These are phyloP conservation scores for Mormyrops boulengeri DNA, from an alignment of 2,797 vertebrate species.

Conservation along the genomic window DNA sequence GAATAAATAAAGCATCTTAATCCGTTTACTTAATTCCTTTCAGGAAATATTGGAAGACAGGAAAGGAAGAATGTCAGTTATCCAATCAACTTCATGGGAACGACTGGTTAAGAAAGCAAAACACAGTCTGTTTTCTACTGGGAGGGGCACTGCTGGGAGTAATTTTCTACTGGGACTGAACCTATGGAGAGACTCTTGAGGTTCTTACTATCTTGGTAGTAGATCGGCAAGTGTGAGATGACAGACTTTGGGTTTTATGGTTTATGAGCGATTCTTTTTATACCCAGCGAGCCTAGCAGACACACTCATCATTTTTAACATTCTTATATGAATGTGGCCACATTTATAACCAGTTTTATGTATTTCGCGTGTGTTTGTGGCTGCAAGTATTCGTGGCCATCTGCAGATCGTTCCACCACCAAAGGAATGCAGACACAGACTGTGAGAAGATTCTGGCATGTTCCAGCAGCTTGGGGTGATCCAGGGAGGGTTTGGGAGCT, in stretches of 20 bases:
- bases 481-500: conserved; percentile 39
- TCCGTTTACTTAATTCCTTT: not conserved
- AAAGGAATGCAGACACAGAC: not conserved
- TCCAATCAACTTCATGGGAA: not conserved
- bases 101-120: not conserved
- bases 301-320: not conserved
- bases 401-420: not conserved
- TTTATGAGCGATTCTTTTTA: not conserved
- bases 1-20: not conserved
- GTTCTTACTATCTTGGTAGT: not conserved
- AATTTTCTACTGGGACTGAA: not conserved
- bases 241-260: not conserved
- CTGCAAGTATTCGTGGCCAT: not conserved
- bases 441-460: not conserved
- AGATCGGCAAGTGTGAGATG: not conserved
- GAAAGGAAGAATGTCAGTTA: not conserved
- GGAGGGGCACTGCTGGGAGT: not conserved
- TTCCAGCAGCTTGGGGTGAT: conserved; percentile 29
- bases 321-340: conserved; percentile 8
- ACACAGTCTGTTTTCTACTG: not conserved
- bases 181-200: not conserved
- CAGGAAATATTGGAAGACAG: not conserved
- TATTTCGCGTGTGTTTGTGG: not conserved
- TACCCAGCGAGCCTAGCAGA: not conserved
- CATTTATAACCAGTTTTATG: not conserved